These are phyloP conservation scores for Catocala fraxini DNA, from an alignment of 2,888 invertebrate species.

Conservation along the genomic window DNA sequence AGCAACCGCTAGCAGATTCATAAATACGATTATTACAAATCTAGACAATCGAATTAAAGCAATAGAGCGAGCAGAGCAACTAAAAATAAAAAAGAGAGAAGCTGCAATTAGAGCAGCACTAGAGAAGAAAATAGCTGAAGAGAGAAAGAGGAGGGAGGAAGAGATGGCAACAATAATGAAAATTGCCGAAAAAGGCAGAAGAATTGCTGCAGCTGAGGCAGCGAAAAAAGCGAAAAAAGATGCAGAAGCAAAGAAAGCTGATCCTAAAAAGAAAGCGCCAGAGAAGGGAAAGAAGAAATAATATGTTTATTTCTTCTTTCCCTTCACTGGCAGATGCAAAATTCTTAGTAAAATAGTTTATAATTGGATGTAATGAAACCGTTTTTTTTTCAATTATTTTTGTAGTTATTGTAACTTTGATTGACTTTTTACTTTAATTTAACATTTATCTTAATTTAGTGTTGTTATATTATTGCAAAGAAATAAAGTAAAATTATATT, in stretches of 20 bases:
- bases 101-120: constrained; percentile 58
- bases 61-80: constrained; percentile 60
- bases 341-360: too few relatives aligned
- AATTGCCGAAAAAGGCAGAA: constrained; percentile 48
- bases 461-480: too few relatives aligned
- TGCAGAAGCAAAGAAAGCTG: constrained; percentile 13
- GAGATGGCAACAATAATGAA: constrained; percentile 39
- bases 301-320: too few relatives aligned
- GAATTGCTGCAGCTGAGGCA: constrained; percentile 14
- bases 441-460: too few relatives aligned
- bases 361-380: too few relatives aligned
- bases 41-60: constrained; percentile 57
- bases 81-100: constrained; percentile 58
- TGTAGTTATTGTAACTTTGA: too few relatives aligned
- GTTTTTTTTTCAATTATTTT: too few relatives aligned
- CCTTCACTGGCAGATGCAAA: too few relatives aligned
- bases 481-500: too few relatives aligned
- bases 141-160: constrained; percentile 52
- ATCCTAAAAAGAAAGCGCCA: constrained; percentile 1
- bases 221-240: constrained; percentile 36
- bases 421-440: too few relatives aligned
- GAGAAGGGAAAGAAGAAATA: constrained; percentile 1
- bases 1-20: constrained; percentile 45
- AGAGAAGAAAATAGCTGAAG: constrained; percentile 61
- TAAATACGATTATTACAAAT: constrained; percentile 54